These are phyloP conservation scores for Dromas ardeola DNA, from an alignment of 2,113 vertebrate species.

Conservation along the genomic window DNA sequence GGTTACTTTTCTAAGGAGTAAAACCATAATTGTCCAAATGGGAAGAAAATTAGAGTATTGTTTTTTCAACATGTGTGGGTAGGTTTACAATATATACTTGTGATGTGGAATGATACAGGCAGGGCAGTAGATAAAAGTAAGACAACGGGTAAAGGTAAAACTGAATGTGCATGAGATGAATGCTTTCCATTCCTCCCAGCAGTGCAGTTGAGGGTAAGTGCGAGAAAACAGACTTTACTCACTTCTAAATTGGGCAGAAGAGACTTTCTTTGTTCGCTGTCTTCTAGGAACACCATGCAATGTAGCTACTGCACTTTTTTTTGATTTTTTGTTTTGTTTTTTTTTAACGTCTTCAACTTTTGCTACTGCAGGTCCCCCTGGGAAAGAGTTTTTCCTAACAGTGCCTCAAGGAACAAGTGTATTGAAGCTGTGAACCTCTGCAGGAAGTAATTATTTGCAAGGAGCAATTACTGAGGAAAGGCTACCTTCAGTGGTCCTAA, in stretches of 20 bases:
- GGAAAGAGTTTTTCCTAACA: conserved; percentile 4
- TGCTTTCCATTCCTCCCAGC: neutral
- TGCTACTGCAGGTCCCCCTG: neutral
- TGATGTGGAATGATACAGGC: neutral
- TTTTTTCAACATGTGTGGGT: neutral
- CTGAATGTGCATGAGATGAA: neutral
- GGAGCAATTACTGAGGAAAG: neutral
- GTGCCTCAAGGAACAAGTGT: neutral
- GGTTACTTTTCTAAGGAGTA: neutral
- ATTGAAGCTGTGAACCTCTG: neutral
- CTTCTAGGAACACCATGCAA: neutral
- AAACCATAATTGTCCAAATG: neutral
- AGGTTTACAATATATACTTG: neutral
- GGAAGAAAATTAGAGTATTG: neutral
- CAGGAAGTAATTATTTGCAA: neutral
- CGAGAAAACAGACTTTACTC: neutral
- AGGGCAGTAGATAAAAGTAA: neutral
- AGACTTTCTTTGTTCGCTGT: neutral
- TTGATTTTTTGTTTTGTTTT: neutral
- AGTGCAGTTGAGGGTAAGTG: neutral
- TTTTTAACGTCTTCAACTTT: neutral
- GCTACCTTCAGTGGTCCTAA: neutral
- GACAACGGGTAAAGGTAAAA: neutral
- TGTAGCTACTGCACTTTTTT: neutral
- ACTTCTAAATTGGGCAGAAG: neutral